phyloP scores from a whole-genome alignment of 2,888 invertebrate species.

The Pemphredon lugubris region DNA sequence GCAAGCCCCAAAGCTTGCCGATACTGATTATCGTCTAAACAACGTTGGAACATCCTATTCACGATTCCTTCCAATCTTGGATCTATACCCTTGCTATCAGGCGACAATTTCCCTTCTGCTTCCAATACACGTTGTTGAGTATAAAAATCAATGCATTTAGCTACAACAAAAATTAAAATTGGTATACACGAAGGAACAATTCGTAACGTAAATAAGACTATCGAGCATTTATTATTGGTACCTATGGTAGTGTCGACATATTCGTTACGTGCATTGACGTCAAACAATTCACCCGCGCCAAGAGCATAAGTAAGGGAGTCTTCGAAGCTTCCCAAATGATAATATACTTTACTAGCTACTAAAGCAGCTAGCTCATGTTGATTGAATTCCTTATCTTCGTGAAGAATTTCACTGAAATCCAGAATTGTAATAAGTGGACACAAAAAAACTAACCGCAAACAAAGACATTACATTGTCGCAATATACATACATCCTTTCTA shows the following conservation, averaged over 20 bases:
- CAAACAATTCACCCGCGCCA: slow-evolving; percentile 96
- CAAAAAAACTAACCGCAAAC: no score
- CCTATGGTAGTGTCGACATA: slow-evolving; percentile 97
- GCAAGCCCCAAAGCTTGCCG: slow-evolving; percentile 98
- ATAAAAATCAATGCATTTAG: slow-evolving; percentile 98
- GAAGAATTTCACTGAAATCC: slow-evolving; percentile 90
- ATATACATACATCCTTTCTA: slow-evolving; percentile 93
- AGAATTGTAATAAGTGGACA: no score
- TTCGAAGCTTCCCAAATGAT: slow-evolving; percentile 98
- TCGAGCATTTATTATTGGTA: slow-evolving; percentile 68
- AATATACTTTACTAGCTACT: slow-evolving; percentile 99
- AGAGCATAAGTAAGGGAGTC: slow-evolving; percentile 98
- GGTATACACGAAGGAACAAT: slow-evolving; percentile 1
- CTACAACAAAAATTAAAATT: slow-evolving; percentile 80
- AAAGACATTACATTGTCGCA: no score
- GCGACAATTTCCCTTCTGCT: slow-evolving; percentile 85
- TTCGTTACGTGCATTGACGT: slow-evolving; percentile 96
- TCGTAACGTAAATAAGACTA: background rate
- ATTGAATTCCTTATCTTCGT: slow-evolving; percentile 94
- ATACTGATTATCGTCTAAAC: slow-evolving; percentile 96
- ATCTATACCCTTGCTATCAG: slow-evolving; percentile 87
- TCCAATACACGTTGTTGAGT: slow-evolving; percentile 92
- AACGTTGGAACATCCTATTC: slow-evolving; percentile 98
- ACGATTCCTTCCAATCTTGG: slow-evolving; percentile 95
- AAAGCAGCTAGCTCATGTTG: slow-evolving; percentile 97